A percentile compares a stretch with the other conserved stretches of the same genome.
Conservation (phyloP, 2,797 vertebrate species). For the Thaleichthys pacificus region DNA sequence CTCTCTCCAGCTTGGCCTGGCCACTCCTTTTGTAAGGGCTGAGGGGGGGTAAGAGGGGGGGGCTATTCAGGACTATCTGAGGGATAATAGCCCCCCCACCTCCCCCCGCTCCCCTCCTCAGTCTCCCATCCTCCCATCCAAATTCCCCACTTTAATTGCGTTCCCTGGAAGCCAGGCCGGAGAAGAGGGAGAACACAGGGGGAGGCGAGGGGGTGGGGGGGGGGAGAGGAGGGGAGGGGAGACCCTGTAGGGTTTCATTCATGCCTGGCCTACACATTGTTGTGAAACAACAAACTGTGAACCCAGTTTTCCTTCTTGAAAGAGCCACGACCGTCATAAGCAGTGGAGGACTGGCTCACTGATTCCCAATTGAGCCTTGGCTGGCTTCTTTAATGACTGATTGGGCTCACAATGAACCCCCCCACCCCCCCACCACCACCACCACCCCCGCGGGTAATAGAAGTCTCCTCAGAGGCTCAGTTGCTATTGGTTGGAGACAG, state of each 20-base stretch:
- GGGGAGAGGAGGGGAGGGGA: conserved; percentile 60
- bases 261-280: conserved; percentile 68
- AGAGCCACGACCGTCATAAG: conserved; percentile 74
- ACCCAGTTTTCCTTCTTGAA: conserved; percentile 68
- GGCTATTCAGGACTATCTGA: conserved; percentile 70
- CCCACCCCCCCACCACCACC: not conserved
- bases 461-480: conserved; percentile 77
- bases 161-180: conserved; percentile 66
- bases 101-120: conserved; percentile 57
- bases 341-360: conserved; percentile 71
- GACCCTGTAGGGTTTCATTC: conserved; percentile 69
- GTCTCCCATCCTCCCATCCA: conserved; percentile 63
- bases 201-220: conserved; percentile 61
- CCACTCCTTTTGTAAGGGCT: conserved; percentile 71
- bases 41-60: conserved; percentile 61
- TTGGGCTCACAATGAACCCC: conserved; percentile 85
- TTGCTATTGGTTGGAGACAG: conserved; percentile 76
- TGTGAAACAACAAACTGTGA: conserved; percentile 74
- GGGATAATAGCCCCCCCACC: conserved; percentile 68
- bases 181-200: conserved; percentile 56
- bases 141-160: conserved; percentile 71
- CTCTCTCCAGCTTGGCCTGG: conserved; percentile 67
- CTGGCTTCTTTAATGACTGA: conserved; percentile 79
- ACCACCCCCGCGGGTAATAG: conserved; percentile 67
- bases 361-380: conserved; percentile 72